These are phyloP conservation scores for Odontamblyopus lacepedii DNA, from an alignment of 2,797 vertebrate genomes.

Conservation along the genomic window DNA sequence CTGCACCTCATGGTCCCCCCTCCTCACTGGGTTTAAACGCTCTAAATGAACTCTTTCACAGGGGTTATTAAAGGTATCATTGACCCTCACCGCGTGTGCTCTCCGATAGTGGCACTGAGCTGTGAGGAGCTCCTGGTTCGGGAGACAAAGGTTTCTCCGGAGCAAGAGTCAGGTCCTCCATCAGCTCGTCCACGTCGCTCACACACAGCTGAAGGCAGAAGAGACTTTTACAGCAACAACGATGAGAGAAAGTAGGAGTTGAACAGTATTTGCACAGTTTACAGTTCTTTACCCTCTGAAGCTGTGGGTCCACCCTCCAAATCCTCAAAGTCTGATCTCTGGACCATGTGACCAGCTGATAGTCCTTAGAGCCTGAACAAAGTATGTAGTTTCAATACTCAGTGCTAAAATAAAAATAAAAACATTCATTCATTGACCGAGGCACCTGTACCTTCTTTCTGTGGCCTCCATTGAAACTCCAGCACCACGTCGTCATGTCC, in stretches of 20 bases:
- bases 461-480: slow-evolving; percentile 96
- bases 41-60: too few species aligned
- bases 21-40: not conserved
- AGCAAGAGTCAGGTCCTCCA: slow-evolving; percentile 87
- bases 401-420: too few species aligned
- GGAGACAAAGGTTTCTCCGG: slow-evolving; percentile 84
- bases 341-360: slow-evolving; percentile 95
- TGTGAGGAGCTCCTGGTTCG: slow-evolving; percentile 81
- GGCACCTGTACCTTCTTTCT: slow-evolving; percentile 86
- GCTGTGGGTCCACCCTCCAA: slow-evolving; percentile 96
- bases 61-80: too few species aligned
- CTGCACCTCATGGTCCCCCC: not conserved
- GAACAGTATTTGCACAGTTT: not conserved
- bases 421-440: not conserved
- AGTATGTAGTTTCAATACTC: not conserved
- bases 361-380: slow-evolving; percentile 88
- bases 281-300: slow-evolving; percentile 85
- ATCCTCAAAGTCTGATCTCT: slow-evolving; percentile 96
- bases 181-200: slow-evolving; percentile 89
- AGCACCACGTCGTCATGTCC: slow-evolving; percentile 96
- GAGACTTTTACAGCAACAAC: not conserved
- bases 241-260: not conserved
- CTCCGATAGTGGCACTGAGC: slow-evolving; percentile 68
- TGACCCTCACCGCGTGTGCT: slow-evolving; percentile 76
- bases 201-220: slow-evolving; percentile 83